A percentile compares a stretch with the other conserved stretches of the same genome.
Evolutionary conservation across 2,888 invertebrate genomes (phyloP).

Genomic region (Trypoxylon attenuatum): DNA sequence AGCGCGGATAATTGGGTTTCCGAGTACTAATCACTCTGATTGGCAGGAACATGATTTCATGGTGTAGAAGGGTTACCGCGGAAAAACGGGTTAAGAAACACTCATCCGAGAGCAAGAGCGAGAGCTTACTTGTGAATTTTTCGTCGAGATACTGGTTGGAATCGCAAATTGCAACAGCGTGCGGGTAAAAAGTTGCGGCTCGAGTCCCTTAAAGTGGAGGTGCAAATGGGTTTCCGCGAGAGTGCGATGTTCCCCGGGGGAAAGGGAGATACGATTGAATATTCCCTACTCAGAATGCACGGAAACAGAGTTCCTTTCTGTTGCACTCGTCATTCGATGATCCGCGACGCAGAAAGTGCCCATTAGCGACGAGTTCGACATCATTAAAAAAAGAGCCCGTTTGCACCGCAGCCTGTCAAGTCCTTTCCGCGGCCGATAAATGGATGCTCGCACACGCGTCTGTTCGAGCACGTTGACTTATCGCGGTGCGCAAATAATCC

Average conservation of each 20-base stretch:
- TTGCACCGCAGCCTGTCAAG: conserved; percentile 3
- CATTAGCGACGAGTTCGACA: conserved; percentile 36
- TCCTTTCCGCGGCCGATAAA: conserved; percentile 30
- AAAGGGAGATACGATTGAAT: conserved; percentile 23
- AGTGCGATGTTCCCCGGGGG: not conserved
- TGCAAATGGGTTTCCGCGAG: not conserved
- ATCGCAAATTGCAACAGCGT: too few species aligned
- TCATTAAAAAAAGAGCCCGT: conserved; percentile 26
- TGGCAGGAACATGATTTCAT: conserved; percentile 1
- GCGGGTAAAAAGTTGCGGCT: not conserved
- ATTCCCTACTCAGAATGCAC: conserved; percentile 21
- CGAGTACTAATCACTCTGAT: not conserved
- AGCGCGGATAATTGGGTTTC: not conserved
- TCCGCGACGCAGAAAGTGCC: conserved; percentile 20
- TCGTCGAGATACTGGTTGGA: too few species aligned
- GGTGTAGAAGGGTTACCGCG: not conserved
- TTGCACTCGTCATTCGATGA: conserved; percentile 25
- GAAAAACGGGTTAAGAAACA: not conserved
- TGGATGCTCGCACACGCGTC: conserved; percentile 30
- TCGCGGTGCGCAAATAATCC: conserved; percentile 32
- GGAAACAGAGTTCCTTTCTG: conserved; percentile 15
- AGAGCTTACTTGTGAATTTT: not conserved
- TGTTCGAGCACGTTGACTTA: conserved; percentile 24
- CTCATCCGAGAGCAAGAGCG: not conserved
- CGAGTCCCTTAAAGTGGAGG: not conserved